Evolutionary conservation across 2,113 vertebrate species (phyloP).

Genomic region (Mustela lutreola): DNA sequence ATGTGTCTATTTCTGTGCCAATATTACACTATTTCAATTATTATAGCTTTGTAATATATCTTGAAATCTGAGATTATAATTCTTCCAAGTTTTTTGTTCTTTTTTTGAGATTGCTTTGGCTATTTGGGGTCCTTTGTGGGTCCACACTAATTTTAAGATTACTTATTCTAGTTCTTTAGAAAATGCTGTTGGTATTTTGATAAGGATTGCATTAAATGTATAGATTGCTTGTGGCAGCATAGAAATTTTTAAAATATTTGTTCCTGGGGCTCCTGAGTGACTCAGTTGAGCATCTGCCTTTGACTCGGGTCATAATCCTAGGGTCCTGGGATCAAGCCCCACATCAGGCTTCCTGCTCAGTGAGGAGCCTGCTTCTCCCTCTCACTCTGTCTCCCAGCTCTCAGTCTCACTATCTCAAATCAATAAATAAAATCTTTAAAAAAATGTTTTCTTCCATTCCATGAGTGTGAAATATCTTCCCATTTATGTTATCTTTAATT

Average conservation of each 20-base stretch:
- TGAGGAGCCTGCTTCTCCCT: too few species aligned
- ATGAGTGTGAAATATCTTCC: neutral
- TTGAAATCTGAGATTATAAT: neutral
- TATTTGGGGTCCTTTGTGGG: neutral
- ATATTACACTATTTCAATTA: neutral
- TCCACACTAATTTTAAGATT: neutral
- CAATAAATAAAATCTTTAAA: too few species aligned
- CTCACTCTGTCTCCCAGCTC: too few species aligned
- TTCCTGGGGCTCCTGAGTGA: neutral
- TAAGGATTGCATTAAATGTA: neutral
- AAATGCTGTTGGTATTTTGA: neutral
- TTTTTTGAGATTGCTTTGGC: neutral
- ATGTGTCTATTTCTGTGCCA: neutral
- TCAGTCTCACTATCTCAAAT: too few species aligned
- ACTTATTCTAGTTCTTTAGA: neutral
- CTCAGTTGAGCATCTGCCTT: too few species aligned
- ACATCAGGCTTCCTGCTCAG: too few species aligned
- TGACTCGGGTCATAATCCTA: too few species aligned
- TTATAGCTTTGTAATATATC: neutral
- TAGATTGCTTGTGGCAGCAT: neutral
- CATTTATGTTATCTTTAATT: neutral
- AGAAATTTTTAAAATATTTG: neutral
- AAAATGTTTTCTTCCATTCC: neutral
- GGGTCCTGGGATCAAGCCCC: too few species aligned
- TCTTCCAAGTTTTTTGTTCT: neutral